Evolutionary conservation across 2,113 vertebrate genomes (phyloP), one percentile per base, ranked within the genome.

Genomic region (Herpailurus yagouaroundi): DNA sequence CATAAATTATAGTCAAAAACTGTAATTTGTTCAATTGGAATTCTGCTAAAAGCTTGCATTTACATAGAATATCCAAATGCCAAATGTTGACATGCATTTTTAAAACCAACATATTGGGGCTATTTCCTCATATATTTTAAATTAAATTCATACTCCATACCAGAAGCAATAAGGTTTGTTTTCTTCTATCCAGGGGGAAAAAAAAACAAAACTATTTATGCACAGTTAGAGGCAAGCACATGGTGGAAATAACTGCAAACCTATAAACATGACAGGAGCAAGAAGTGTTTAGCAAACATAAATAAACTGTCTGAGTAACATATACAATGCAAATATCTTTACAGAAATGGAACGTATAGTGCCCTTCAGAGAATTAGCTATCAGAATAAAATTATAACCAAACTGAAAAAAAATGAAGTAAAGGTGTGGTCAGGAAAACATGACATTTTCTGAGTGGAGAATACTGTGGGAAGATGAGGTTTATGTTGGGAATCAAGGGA

Each of bases 1-100:
- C 98, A 98, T 98, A 98, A 98, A 99, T 99, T 98, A 98, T 97
- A 98, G 96, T 97, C 45, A 98, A 98, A 98, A 99, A 97, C 97
- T 98, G 82, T 98, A 98, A 98, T 99, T 99, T 98, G 95, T 98
- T 98, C 98, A 97, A 98, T 98, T 98, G 95, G 98, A 98, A 98
- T 98, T 98, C 98, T 97, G 86, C 97, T 97, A 97, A 99, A 98
- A 98, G 98, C 98, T 98, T 98, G 45, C 92, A 98, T 99, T 99
- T 98, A 97, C 97, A 98, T 97, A 98, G 97, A 94, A 96, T 98
- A 95, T 97, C 96, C 94, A 98, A 98, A 98, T 98, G 97, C 91
- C 98, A 98, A 98, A 95, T 98, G 97, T 98, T 98, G 97, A 98
- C 74, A 89, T 0, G 81, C 69, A 98, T 98, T 98, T 97, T 98